phyloP scores from a whole-genome alignment of 2,113 vertebrate genomes.

The Colistium nudipinnis region DNA sequence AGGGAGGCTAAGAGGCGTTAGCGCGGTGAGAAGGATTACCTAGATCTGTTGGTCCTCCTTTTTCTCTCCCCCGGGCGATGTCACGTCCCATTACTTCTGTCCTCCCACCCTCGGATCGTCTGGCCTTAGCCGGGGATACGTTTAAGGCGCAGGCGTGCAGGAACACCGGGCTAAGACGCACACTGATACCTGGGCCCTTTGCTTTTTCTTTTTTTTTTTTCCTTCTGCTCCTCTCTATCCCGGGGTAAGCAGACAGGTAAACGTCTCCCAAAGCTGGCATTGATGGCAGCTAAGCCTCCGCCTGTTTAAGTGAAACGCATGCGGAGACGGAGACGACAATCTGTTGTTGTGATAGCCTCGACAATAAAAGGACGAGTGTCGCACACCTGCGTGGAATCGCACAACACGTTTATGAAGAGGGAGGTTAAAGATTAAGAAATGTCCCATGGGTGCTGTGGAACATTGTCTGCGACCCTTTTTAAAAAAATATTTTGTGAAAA shows the following conservation, averaged over 20 bases:
- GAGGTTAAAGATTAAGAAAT: not conserved
- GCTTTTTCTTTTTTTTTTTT: not conserved
- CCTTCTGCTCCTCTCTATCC: not conserved
- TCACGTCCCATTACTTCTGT: conserved; percentile 77
- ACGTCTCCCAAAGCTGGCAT: conserved; percentile 65
- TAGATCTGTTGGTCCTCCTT: conserved; percentile 69
- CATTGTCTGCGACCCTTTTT: too few species aligned
- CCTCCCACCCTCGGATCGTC: conserved; percentile 50
- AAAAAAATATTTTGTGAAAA: too few species aligned
- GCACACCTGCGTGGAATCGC: not conserved
- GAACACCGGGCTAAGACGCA: conserved; percentile 59
- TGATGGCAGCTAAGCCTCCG: conserved; percentile 60
- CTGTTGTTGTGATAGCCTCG: conserved; percentile 9
- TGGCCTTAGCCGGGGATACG: conserved; percentile 67
- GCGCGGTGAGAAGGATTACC: conserved; percentile 77
- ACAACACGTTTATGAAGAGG: not conserved
- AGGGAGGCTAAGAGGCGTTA: conserved; percentile 61
- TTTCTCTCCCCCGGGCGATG: conserved; percentile 58
- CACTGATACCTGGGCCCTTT: conserved; percentile 60
- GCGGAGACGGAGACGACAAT: conserved; percentile 8
- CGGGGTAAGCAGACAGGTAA: conserved; percentile 66
- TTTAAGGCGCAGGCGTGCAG: conserved; percentile 72
- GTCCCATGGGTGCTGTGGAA: too few species aligned
- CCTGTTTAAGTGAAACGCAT: conserved; percentile 72
- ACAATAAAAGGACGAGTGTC: not conserved